Evolutionary conservation across 2,888 invertebrate species (phyloP), one percentile per base, ranked within the genome.

Genomic region (Macaria liturata): DNA sequence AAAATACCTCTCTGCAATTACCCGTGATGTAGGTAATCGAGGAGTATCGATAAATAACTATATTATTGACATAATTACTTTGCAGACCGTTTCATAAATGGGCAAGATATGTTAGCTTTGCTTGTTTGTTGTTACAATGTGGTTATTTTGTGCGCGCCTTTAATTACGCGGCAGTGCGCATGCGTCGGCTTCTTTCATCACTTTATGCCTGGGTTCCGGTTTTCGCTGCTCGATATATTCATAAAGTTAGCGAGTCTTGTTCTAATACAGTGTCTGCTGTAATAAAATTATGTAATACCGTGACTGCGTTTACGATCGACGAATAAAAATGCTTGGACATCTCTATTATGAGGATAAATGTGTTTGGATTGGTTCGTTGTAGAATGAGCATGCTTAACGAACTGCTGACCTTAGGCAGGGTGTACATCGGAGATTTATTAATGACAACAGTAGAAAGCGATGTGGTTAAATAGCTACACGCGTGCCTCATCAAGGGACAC

Each of bases 1-100:
- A 84, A 82, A 84, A 80, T 81, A 78, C 72, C 73, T 75, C 65
- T 62, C 66, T 72, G 70, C 81, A 76, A 86, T 87, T 82, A 85
- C 74, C 58, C 46, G 65, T 69, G 70, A 76, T 75, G 71, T 75
- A 64, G 64, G 70, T 81, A 83, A 86, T 83, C 65, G 67, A 73
- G 51, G 55, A 52, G 51, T 69, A 67, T 75, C 77, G 67, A 72
- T 75, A 77, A 77, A 82, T 78, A 78, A 84, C 83, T 86, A 48
- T 52, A 60, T 60, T 60, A 88, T 87, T 81, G 80, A 80, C 72
- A 75, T 83, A 79, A 88, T 86, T 82, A 85, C 78, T 80, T 82
- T 59, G 72, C 74, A 73, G 72, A 73, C 68, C 57, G 61, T 74
- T 62, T 68, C 58, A 72, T 80, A 83, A 76, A 75, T 69, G 64